A percentile compares a stretch with the other conserved stretches of the same genome.
Evolutionary conservation across 1,140 invertebrate species (phyloP).

Genomic region (Anoplolepis gracilipes): DNA sequence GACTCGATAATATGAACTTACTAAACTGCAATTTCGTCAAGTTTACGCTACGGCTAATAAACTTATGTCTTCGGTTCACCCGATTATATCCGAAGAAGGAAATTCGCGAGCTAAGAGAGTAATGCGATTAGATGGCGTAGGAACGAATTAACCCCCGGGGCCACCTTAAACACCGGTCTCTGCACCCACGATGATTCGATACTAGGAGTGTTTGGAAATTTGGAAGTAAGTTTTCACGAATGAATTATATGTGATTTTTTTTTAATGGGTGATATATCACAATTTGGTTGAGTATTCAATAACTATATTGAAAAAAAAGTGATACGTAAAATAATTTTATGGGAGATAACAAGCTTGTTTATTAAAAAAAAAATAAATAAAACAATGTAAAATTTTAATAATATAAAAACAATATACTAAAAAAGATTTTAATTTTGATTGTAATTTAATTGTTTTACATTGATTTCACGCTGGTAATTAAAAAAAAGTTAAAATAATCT

Average conservation of each 20-base stretch:
- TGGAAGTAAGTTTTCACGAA: not conserved
- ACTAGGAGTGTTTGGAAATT: not conserved
- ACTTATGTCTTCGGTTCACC: conserved; percentile 40
- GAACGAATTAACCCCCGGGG: conserved; percentile 40
- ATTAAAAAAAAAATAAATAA: not conserved
- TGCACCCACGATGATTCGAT: not conserved
- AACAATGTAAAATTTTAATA: not conserved
- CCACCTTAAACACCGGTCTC: conserved; percentile 28
- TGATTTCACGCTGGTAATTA: not conserved
- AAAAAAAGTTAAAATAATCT: not conserved
- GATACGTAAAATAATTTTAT: not conserved
- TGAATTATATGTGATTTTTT: not conserved
- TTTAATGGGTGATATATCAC: not conserved
- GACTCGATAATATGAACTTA: conserved; percentile 36
- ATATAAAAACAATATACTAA: not conserved
- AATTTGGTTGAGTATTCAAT: not conserved
- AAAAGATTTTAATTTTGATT: not conserved
- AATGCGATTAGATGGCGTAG: conserved; percentile 42
- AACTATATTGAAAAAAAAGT: not conserved
- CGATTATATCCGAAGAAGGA: conserved; percentile 58
- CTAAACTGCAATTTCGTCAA: conserved; percentile 50
- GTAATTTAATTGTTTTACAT: not conserved
- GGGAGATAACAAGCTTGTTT: not conserved
- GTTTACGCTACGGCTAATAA: conserved; percentile 37
- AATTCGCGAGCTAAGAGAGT: conserved; percentile 27